A percentile compares a stretch with the other conserved stretches of the same genome.
Conservation (phyloP, 2,113 vertebrate genomes). For the Setophaga coronata region DNA sequence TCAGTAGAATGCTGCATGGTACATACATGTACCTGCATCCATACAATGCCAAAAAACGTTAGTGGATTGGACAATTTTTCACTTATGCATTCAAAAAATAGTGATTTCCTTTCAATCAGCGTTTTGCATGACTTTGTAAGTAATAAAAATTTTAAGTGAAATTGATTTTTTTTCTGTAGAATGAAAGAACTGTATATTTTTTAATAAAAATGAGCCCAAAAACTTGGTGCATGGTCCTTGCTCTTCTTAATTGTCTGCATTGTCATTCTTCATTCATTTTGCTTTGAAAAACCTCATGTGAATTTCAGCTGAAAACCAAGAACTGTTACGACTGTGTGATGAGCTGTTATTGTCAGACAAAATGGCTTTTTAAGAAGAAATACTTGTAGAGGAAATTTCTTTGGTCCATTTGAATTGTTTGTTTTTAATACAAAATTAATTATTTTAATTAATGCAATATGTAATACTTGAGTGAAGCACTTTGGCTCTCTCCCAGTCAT, state of each 20-base stretch:
- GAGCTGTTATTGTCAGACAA: background rate
- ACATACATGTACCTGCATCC: background rate
- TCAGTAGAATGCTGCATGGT: background rate
- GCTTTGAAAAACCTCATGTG: background rate
- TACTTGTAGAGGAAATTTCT: background rate
- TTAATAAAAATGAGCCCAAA: constrained; percentile 43
- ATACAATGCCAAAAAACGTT: background rate
- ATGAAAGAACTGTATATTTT: constrained; percentile 9
- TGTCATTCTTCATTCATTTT: background rate
- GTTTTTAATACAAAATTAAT: background rate
- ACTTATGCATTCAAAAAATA: background rate
- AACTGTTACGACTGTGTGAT: background rate
- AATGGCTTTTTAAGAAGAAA: background rate
- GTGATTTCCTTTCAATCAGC: background rate
- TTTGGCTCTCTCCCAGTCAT: background rate
- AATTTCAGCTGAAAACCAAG: background rate
- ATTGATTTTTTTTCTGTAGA: background rate
- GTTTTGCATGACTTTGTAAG: background rate
- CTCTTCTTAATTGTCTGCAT: background rate
- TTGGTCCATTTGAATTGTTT: background rate
- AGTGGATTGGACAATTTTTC: background rate
- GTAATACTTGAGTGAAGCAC: background rate
- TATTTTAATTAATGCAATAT: background rate
- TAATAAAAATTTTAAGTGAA: background rate
- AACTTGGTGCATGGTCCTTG: constrained; percentile 21